Evolutionary conservation across 2,888 invertebrate genomes (phyloP).

Genomic region (Nemotelus pantherinus): DNA sequence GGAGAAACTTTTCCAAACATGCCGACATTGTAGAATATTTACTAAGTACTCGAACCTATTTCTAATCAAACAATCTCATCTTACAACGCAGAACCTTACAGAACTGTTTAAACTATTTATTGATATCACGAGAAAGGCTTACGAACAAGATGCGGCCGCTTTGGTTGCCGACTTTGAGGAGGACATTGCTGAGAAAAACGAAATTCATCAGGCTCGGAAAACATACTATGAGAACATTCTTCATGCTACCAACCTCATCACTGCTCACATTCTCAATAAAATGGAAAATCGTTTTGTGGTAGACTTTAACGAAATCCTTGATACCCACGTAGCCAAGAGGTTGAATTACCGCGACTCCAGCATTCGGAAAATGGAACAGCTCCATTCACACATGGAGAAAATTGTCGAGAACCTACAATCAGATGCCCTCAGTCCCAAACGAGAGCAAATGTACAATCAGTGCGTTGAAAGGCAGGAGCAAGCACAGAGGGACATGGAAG

Average conservation of each 20-base stretch:
- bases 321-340: conserved; percentile 57
- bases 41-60: conserved; percentile 48
- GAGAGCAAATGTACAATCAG: conserved; percentile 17
- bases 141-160: conserved; percentile 57
- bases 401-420: conserved; percentile 26
- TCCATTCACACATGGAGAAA: conserved; percentile 45
- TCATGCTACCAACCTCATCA: conserved; percentile 56
- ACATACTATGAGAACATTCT: conserved; percentile 57
- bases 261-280: conserved; percentile 54
- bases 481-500: conserved; percentile 8
- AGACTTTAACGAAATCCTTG: conserved; percentile 56
- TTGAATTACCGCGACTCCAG: conserved; percentile 57
- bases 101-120: conserved; percentile 48
- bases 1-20: conserved; percentile 54
- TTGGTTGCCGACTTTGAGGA: conserved; percentile 57
- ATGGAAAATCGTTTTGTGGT: conserved; percentile 56
- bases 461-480: conserved; percentile 1
- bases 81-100: background rate
- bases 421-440: conserved; percentile 32
- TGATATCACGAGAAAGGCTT: conserved; percentile 53
- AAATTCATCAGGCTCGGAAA: conserved; percentile 53
- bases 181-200: conserved; percentile 53
- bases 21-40: conserved; percentile 59
- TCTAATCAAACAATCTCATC: background rate
- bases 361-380: conserved; percentile 55